Percentiles rank a stretch among this genome's conserved stretches.
phyloP scores from a whole-genome alignment of 2,888 invertebrate genomes.

The Corythucha ciliata region DNA sequence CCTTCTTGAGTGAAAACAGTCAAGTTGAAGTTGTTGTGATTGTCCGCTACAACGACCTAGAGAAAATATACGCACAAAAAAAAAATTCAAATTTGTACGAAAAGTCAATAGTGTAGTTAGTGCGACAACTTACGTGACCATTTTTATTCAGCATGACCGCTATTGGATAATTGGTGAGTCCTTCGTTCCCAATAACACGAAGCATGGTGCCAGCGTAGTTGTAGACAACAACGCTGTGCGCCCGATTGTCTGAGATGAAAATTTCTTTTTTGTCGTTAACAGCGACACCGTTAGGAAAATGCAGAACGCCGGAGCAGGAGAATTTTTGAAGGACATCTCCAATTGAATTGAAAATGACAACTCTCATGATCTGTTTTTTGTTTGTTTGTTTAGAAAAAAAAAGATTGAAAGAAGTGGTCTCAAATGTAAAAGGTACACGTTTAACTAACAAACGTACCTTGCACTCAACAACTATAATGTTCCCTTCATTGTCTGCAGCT shows the following conservation, averaged over 20 bases:
- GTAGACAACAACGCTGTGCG: conserved; percentile 98
- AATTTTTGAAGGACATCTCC: conserved; percentile 96
- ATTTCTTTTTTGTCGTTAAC: conserved; percentile 99
- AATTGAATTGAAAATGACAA: conserved; percentile 96
- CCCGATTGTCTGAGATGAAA: conserved; percentile 98
- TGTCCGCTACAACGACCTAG: conserved; percentile 97
- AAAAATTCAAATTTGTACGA: no score
- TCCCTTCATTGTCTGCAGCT: conserved; percentile 95
- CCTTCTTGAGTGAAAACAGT: conserved; percentile 98
- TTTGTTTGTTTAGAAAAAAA: no score
- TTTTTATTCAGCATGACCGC: conserved; percentile 96
- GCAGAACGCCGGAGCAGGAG: conserved; percentile 94
- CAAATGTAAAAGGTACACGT: no score
- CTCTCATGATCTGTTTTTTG: no score
- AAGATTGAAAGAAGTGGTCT: no score
- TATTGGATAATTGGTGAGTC: conserved; percentile 98
- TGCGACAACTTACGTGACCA: conserved; percentile 84
- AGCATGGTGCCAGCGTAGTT: conserved; percentile 94
- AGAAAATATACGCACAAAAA: no score
- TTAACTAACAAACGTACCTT: no score
- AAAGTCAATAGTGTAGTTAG: no score
- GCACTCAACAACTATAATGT: conserved; percentile 98
- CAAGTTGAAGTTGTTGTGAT: conserved; percentile 99
- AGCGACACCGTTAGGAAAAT: conserved; percentile 99
- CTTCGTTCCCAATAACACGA: conserved; percentile 96